Evolutionary conservation across 2,113 vertebrate species (phyloP).

Genomic region (Lonchura striata): DNA sequence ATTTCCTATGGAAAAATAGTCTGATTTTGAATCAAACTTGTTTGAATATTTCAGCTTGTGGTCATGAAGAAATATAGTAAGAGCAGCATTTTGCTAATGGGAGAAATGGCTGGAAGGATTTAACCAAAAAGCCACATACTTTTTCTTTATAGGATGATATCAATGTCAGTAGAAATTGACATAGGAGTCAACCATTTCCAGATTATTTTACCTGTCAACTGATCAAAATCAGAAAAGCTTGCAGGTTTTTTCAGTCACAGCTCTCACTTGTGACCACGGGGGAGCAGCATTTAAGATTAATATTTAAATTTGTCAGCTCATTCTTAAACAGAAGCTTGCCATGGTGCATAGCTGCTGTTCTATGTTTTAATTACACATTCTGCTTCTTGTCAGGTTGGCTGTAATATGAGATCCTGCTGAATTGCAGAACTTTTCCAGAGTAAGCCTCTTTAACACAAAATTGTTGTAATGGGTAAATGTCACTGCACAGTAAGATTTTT

Average conservation of each 20-base stretch:
- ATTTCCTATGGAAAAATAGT: not conserved
- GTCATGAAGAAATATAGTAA: not conserved
- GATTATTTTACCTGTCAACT: not conserved
- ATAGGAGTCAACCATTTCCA: not conserved
- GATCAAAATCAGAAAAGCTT: not conserved
- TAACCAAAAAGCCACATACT: not conserved
- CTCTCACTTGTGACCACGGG: not conserved
- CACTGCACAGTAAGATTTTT: not conserved
- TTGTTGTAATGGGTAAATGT: not conserved
- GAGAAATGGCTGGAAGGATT: not conserved
- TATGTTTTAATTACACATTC: not conserved
- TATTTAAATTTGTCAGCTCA: not conserved
- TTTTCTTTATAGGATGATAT: not conserved
- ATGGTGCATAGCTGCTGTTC: not conserved
- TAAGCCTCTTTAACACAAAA: not conserved
- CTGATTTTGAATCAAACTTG: not conserved
- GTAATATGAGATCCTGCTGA: not conserved
- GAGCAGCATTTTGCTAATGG: fast-evolving
- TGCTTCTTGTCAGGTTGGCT: not conserved
- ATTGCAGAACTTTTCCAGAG: not conserved
- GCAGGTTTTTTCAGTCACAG: not conserved
- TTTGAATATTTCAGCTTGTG: not conserved
- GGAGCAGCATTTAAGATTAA: not conserved
- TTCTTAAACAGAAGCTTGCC: not conserved
- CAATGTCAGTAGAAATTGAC: not conserved